Conservation (phyloP, 2,797 vertebrate species). For the Sylvia borin region DNA sequence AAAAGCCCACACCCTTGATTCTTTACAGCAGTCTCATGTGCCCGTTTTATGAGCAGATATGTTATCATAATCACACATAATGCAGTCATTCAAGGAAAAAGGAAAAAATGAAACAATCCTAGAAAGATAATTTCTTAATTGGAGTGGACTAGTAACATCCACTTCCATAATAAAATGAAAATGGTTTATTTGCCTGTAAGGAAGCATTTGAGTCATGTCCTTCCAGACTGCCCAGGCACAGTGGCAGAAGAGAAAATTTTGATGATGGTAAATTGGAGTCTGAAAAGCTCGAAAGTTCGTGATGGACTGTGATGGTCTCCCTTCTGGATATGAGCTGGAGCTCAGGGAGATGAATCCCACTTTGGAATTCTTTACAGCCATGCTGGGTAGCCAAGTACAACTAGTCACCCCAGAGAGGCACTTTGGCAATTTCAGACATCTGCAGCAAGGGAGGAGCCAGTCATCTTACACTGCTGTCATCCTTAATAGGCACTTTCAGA, state of each 20-base stretch:
- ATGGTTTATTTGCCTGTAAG: background rate
- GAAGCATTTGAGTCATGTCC: background rate
- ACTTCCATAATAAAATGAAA: background rate
- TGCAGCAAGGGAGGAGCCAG: accelerated
- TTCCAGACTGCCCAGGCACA: background rate
- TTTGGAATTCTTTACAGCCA: too few species aligned
- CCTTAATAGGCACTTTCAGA: background rate
- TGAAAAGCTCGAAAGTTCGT: background rate
- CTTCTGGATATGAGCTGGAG: background rate
- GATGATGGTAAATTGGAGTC: background rate
- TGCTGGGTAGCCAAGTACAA: too few species aligned
- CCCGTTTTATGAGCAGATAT: background rate
- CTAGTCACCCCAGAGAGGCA: accelerated
- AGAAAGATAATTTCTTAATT: background rate
- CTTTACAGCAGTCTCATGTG: background rate
- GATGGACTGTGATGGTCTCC: background rate
- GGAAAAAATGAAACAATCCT: background rate
- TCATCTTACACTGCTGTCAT: background rate
- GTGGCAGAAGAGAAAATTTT: background rate
- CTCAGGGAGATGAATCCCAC: background rate
- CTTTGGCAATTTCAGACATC: accelerated
- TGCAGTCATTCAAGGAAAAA: background rate
- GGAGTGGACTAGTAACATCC: background rate
- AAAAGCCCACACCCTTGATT: background rate
- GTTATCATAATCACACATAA: background rate